Percentiles rank a stretch among this genome's conserved stretches.
These are phyloP conservation scores for Eupithecia insigniata DNA, from an alignment of 2,888 invertebrate species.

Conservation along the genomic window DNA sequence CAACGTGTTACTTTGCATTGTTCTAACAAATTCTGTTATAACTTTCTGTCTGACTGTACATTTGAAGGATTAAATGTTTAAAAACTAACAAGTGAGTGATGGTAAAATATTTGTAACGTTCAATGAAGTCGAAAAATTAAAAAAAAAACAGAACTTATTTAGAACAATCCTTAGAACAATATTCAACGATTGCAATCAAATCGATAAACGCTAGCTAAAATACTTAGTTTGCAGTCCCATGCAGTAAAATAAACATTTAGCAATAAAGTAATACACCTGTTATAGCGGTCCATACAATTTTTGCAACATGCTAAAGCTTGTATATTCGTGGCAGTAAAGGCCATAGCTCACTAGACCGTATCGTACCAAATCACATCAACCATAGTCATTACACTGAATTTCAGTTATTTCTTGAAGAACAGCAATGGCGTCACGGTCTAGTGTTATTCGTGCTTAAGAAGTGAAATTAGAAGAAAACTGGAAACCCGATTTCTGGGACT, in stretches of 20 bases:
- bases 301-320: background rate
- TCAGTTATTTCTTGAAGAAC: background rate
- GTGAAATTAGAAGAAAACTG: background rate
- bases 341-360: background rate
- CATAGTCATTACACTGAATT: background rate
- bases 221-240: background rate
- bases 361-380: background rate
- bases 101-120: background rate
- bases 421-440: conserved; percentile 6
- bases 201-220: background rate
- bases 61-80: background rate
- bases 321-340: background rate
- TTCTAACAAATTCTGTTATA: conserved; percentile 7
- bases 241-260: background rate
- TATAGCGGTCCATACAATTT: background rate
- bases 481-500: background rate
- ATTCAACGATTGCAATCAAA: background rate
- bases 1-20: too few species aligned
- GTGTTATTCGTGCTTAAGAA: conserved; percentile 4
- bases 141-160: background rate
- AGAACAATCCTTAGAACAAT: background rate
- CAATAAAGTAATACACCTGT: background rate
- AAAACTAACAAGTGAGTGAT: background rate
- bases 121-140: background rate
- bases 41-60: background rate